Base-by-base conservation (phyloP, 2,888 invertebrate genomes). In the Andrena bucephala region DNA sequence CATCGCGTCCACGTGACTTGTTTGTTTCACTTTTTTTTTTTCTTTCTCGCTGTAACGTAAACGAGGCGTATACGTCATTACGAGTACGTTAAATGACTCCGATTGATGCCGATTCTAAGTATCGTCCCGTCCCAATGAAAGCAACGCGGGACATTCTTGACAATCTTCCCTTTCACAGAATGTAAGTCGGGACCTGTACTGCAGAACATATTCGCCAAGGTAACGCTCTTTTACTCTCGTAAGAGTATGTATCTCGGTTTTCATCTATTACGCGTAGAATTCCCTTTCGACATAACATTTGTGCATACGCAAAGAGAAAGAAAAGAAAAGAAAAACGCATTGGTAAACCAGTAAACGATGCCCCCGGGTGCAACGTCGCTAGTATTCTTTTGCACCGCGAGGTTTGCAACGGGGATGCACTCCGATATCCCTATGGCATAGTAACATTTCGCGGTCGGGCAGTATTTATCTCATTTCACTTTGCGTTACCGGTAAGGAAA, bases 401-500 rank as follows among this genome's bases (percentile, higher is more conserved):
- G 24, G 83, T 83, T 84, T 54, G 48, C 68, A 72, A 74, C 36
- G 63, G 29, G 52, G 72, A 67, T 50, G 4, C 57, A 50, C 20
- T 65, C 42, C 36, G 50, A 69, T 57, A 74, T 62, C 76, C 69
- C 83, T 73, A 71, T 59, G 60, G 48, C 42, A 69, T 74, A 83
- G 87, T 85, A 75, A 87, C 69, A 86, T 87, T 79, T 59, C 27
- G 54, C 29, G 69, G 57, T 10, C 60, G 62, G 77, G 48, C 69
- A 62, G 65, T 66, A 78, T 68, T 86, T 84, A 85, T 87, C 91
- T 92, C 93, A 93, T 92, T 93, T 93, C 92, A 91, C 92, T 92
- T 92, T 92, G 92, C 92, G 92, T 93, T 92, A 92, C 93, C 93
- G 93, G 93, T 93, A 93, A 93, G 93, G 90, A 90, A 90, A 90